phyloP scores from a whole-genome alignment of 2,888 invertebrate species.

The Phrixothrix hirtus region DNA sequence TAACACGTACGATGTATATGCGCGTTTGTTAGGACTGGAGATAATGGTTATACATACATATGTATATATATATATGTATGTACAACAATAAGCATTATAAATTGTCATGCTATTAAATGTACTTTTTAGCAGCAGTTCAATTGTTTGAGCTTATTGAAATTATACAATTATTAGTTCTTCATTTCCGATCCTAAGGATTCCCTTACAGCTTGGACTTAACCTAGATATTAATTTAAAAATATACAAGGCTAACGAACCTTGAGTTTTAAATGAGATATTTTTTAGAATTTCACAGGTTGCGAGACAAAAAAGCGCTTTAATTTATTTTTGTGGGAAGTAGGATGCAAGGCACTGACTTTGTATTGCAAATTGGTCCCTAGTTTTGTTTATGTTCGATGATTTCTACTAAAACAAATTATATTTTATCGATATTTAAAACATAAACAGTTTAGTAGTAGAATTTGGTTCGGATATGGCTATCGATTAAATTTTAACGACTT shows the following conservation, averaged over 20 bases:
- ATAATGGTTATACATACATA: background rate
- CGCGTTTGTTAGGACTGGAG: constrained; percentile 5
- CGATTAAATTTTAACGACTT: too few relatives aligned
- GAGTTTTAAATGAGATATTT: constrained; percentile 5
- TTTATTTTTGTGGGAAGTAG: too few relatives aligned
- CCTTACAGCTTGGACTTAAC: constrained; percentile 3
- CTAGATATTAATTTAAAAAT: constrained; percentile 13
- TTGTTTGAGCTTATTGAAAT: background rate
- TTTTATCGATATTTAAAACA: background rate
- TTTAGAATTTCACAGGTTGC: background rate
- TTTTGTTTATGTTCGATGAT: too few relatives aligned
- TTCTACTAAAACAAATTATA: too few relatives aligned
- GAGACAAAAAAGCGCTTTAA: too few relatives aligned
- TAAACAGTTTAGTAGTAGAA: too few relatives aligned
- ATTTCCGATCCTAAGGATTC: background rate
- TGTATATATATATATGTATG: background rate
- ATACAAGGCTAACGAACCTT: constrained; percentile 7
- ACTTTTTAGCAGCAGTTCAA: too few relatives aligned
- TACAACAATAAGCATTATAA: background rate
- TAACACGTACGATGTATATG: constrained; percentile 19
- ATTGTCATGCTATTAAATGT: too few relatives aligned
- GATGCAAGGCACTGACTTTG: too few relatives aligned
- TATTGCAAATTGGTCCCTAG: too few relatives aligned
- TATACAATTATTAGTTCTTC: too few relatives aligned
- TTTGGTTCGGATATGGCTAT: too few relatives aligned